phyloP scores from a whole-genome alignment of 2,113 vertebrate species.

The Chionodraco myersi region DNA sequence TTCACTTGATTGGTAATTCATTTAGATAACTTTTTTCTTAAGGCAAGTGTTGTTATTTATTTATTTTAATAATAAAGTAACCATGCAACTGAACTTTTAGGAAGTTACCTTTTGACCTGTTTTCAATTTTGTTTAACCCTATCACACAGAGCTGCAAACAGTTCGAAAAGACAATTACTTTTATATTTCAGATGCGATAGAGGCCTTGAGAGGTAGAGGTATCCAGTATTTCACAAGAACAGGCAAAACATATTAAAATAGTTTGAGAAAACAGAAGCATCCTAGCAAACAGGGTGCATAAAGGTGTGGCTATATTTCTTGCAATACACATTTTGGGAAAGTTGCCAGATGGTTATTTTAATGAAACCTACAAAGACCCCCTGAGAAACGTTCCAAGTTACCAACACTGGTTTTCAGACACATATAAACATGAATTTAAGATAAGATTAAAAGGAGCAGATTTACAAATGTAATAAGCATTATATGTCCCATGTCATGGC shows the following conservation, averaged over 20 bases:
- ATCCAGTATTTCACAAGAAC: not conserved
- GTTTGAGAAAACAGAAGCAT: too few species aligned
- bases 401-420: too few species aligned
- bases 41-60: not conserved
- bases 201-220: not conserved
- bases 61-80: too few species aligned
- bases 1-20: too few species aligned
- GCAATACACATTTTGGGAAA: too few species aligned
- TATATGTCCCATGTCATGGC: too few species aligned
- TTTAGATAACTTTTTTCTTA: too few species aligned
- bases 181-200: not conserved
- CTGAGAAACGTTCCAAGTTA: not conserved
- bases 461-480: not conserved
- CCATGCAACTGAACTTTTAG: too few species aligned
- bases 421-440: not conserved
- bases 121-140: too few species aligned
- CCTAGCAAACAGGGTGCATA: too few species aligned
- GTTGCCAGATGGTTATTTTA: not conserved
- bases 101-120: too few species aligned
- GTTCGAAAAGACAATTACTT: not conserved
- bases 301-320: too few species aligned
- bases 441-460: not conserved
- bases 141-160: not conserved
- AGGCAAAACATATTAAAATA: not conserved
- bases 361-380: not conserved